Evolutionary conservation across 2,888 invertebrate species (phyloP), one percentile per base, ranked within the genome.

Genomic region (Dendrolimus pini): DNA sequence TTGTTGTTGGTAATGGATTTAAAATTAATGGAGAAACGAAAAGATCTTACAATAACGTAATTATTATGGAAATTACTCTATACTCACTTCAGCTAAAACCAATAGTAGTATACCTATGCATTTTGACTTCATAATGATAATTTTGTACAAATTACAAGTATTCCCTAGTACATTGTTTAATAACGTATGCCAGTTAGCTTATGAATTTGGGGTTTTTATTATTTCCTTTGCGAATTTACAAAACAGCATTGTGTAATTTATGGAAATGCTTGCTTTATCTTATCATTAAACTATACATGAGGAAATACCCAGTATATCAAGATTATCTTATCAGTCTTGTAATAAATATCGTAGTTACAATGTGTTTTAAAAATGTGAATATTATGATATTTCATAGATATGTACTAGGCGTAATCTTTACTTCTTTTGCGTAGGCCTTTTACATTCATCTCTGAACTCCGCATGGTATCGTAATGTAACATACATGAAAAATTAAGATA

Each of bases 81-180:
- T 47, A 47, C 47, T 47, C 47, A 47, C 47, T 47, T 47, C 12
- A 47, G 47, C 47, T 47, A 47, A 47, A 61, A 10, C 58, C 59
- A 14, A 13, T 12, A 30, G 52, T 18, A 56, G 41, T 47, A 47
- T 7, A 47, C 9, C 9, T 47, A 47, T 10, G 12, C 47, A 47
- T 47, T 47, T 47, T 47, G 47, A 12, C 9, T 47, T 9, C 47
- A 47, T 47, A 2, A 47, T 47, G 47, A 47, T 30, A 30, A 47
- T 47, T 10, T 12, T 47, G 47, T 47, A 30, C 30, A 30, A 30
- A 30, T 47, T 47, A 9, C 12, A 9, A 10, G 47, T 47, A 47
- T 7, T 12, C 7, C 47, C 12, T 47, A 47, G 47, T 47, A 47
- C 47, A 47, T 47, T 47, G 47, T 47, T 10, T 47, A 47, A 47